Percentiles rank a stretch among this genome's conserved stretches.
These are phyloP conservation scores for human (Homo sapiens) DNA, from an alignment of 2,113 vertebrate genomes.

Conservation along the genomic window GRCh38 chrX:101089001-101089500, in stretches of 20 bases:
- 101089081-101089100: not conserved
- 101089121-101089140: not conserved
- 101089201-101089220: not conserved
- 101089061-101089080: not conserved
- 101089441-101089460: conserved; percentile 25
- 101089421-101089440: conserved; percentile 13
- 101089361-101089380: not conserved
- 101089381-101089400: conserved; percentile 4
- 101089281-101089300: not conserved
- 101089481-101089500: conserved; percentile 48
- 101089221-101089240: conserved; percentile 1
- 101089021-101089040: not conserved
- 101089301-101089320: not conserved
- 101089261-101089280: conserved; percentile 36
- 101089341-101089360: conserved; percentile 25
- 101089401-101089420: not conserved
- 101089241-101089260: not conserved
- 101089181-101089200: not conserved
- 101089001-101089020: conserved; percentile 7
- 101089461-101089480: not conserved
- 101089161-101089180: conserved; percentile 5
- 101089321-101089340: not conserved
- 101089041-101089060: not conserved
- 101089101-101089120: conserved; percentile 24
- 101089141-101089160: conserved; percentile 45